Conservation (phyloP, 2,888 invertebrate genomes). For the Schizotus pectinicornis region DNA sequence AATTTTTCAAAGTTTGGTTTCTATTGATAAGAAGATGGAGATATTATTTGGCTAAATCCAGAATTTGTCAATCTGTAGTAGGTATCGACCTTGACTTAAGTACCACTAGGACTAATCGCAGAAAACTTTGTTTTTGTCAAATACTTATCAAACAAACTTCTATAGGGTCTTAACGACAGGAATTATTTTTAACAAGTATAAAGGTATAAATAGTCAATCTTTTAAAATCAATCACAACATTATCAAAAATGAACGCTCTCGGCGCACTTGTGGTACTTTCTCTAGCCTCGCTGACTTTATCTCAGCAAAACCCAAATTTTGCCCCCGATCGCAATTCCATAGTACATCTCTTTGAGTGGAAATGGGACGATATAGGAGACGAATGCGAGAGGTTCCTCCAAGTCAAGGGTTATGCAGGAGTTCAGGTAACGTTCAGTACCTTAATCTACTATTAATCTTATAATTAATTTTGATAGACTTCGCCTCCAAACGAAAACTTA, state of each 20-base stretch:
- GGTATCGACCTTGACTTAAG: no score
- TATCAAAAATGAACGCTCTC: neutral
- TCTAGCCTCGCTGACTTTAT: neutral
- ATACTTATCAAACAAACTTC: no score
- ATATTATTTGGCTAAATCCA: no score
- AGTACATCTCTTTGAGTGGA: conserved; percentile 84
- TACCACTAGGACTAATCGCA: no score
- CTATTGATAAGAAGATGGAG: no score
- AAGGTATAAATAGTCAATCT: neutral
- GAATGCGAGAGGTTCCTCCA: conserved; percentile 82
- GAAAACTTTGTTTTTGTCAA: no score
- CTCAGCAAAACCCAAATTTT: conserved; percentile 65
- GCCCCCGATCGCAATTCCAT: conserved; percentile 67
- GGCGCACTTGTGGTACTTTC: neutral
- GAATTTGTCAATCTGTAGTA: no score
- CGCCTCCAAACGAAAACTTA: conserved; percentile 77
- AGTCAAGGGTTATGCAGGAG: conserved; percentile 75
- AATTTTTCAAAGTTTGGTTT: no score
- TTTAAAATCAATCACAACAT: neutral
- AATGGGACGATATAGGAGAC: conserved; percentile 77
- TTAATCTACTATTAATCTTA: no score
- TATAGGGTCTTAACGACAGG: no score
- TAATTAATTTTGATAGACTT: conserved; percentile 63
- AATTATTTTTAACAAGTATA: no score
- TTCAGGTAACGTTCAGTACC: conserved; percentile 64